These are phyloP conservation scores for Adrianichthys oophorus DNA, from an alignment of 2,797 vertebrate species.

Conservation along the genomic window DNA sequence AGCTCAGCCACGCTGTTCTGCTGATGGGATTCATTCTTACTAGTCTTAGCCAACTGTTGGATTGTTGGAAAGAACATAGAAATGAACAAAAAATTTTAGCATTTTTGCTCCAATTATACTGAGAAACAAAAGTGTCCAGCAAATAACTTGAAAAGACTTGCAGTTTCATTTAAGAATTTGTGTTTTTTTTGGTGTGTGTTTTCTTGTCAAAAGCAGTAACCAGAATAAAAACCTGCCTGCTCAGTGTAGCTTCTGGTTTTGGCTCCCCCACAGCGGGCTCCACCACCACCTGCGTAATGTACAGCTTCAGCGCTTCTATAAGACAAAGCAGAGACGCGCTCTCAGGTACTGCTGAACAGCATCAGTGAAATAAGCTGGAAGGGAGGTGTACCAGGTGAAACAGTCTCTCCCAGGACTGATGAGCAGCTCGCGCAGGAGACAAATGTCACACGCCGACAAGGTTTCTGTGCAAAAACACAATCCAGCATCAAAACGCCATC, in stretches of 20 bases:
- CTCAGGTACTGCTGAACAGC: neutral
- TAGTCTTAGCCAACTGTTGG: no score
- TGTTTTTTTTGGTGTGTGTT: no score
- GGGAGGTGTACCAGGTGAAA: conserved; percentile 82
- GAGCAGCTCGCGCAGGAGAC: conserved; percentile 90
- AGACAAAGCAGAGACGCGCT: conserved; percentile 17
- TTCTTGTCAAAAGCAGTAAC: neutral
- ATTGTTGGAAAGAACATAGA: no score
- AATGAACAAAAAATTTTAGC: no score
- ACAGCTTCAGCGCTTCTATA: conserved; percentile 79
- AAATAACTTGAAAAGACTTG: no score
- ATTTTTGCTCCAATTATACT: no score
- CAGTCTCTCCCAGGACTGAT: conserved; percentile 82
- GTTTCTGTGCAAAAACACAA: conserved; percentile 75
- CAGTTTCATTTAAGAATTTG: no score
- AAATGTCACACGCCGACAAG: conserved; percentile 75
- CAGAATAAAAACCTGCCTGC: conserved; percentile 60
- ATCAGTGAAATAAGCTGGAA: conserved; percentile 5
- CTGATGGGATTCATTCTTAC: no score
- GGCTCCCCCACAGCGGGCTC: conserved; percentile 58
- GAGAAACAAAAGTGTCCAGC: no score
- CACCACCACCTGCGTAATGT: conserved; percentile 80
- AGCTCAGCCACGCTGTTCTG: no score
- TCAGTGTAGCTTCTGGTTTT: conserved; percentile 37
- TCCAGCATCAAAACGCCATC: conserved; percentile 7